Evolutionary conservation across 2,888 invertebrate species (phyloP).

Genomic region (Netelia inedita): DNA sequence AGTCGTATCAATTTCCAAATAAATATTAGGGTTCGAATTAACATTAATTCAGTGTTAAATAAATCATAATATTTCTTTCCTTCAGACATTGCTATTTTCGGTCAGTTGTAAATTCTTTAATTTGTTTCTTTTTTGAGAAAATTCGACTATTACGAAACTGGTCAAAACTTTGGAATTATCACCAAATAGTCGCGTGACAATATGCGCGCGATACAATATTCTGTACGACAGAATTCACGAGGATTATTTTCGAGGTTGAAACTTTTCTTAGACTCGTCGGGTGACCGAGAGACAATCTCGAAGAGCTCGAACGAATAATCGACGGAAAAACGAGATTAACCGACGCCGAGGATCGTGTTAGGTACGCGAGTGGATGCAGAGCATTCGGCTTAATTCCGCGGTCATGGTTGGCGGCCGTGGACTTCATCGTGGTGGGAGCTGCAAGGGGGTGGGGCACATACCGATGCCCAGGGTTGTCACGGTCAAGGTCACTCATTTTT

Average conservation of each 20-base stretch:
- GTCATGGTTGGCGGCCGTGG: conserved; percentile 53
- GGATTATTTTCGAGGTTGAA: not conserved
- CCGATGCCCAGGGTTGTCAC: conserved; percentile 65
- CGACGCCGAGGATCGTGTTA: conserved; percentile 10
- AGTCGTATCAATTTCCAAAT: too few species aligned
- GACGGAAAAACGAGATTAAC: conserved; percentile 19
- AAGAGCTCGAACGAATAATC: conserved; percentile 6
- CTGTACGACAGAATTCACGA: not conserved
- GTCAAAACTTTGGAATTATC: too few species aligned
- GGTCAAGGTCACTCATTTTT: conserved; percentile 73
- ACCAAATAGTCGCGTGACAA: too few species aligned
- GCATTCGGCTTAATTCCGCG: conserved; percentile 52
- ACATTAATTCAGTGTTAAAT: too few species aligned
- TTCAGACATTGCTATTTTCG: not conserved
- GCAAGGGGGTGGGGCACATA: not conserved
- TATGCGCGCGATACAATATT: too few species aligned
- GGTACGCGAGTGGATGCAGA: not conserved
- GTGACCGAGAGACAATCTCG: conserved; percentile 8
- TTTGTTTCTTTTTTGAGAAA: too few species aligned
- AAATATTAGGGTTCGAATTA: too few species aligned
- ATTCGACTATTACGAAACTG: too few species aligned
- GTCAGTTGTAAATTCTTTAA: not conserved
- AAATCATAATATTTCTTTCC: not conserved
- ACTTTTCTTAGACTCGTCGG: not conserved
- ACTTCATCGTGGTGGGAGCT: conserved; percentile 15